Percentiles rank a stretch among this genome's conserved stretches.
phyloP scores from a whole-genome alignment of 2,888 invertebrate species.

The Dysmachus trigonus region DNA sequence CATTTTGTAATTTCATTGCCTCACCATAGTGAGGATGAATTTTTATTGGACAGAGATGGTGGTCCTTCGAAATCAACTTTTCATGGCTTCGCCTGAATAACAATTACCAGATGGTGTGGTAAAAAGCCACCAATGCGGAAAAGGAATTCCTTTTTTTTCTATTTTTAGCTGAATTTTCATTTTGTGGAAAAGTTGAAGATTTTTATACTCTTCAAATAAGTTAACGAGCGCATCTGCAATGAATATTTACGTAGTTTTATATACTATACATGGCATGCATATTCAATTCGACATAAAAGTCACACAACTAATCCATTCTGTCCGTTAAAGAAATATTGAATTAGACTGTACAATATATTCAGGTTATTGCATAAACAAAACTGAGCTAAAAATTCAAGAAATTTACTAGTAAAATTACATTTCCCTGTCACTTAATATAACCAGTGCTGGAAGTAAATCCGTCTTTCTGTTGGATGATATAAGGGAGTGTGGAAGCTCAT shows the following conservation, averaged over 20 bases:
- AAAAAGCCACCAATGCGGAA: neutral
- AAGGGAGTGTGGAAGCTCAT: neutral
- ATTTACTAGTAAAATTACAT: neutral
- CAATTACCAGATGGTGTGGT: neutral
- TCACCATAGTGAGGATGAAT: slow-evolving; percentile 21
- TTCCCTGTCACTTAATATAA: neutral
- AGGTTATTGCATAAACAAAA: neutral
- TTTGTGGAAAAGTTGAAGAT: neutral
- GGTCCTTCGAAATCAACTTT: neutral
- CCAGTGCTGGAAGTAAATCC: neutral
- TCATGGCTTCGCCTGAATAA: slow-evolving; percentile 12
- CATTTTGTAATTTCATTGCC: slow-evolving; percentile 23
- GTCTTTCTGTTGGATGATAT: neutral
- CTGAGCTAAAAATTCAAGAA: neutral
- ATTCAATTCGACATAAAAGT: neutral
- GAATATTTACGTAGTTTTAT: neutral
- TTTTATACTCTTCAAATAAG: neutral
- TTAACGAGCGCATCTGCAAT: neutral
- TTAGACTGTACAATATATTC: neutral
- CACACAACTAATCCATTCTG: neutral
- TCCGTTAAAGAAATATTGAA: neutral
- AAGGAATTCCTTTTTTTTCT: neutral
- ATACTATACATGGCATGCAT: too few species aligned
- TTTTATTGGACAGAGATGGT: slow-evolving; percentile 17
- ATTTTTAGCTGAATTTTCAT: neutral